These are phyloP conservation scores for Apotomis capreana DNA, from an alignment of 2,888 invertebrate genomes.

Conservation along the genomic window DNA sequence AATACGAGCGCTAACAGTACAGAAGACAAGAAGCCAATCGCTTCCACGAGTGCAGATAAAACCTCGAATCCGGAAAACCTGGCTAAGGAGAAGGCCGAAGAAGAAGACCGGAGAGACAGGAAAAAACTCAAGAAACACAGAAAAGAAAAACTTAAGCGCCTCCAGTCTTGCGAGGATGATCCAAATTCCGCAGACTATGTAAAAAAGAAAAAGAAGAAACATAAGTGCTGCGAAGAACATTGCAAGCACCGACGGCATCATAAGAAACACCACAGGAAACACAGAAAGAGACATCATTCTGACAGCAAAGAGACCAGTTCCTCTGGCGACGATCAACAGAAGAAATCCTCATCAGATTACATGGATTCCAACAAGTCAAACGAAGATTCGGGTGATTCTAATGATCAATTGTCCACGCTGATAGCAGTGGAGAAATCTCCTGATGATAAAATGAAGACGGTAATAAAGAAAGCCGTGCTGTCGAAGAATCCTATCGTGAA, in stretches of 20 bases:
- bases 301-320: conserved; percentile 78
- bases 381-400: conserved; percentile 74
- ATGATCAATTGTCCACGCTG: conserved; percentile 66
- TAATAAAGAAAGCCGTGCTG: conserved; percentile 72
- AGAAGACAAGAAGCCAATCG: conserved; percentile 80
- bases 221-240: conserved; percentile 87
- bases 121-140: conserved; percentile 87
- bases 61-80: conserved; percentile 47
- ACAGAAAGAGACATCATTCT: conserved; percentile 88
- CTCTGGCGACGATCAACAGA: conserved; percentile 78
- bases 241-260: conserved; percentile 89
- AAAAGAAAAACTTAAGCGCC: conserved; percentile 84
- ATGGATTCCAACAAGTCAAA: conserved; percentile 75
- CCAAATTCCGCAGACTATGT: conserved; percentile 73
- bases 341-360: conserved; percentile 72
- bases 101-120: conserved; percentile 82
- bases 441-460: conserved; percentile 74
- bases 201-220: conserved; percentile 87
- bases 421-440: conserved; percentile 73
- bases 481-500: conserved; percentile 72
- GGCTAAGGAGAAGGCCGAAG: conserved; percentile 55
- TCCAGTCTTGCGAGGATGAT: conserved; percentile 73
- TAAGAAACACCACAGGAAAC: conserved; percentile 90
- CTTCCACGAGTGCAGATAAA: conserved; percentile 54
- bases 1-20: conserved; percentile 85